phyloP scores from a whole-genome alignment of 2,888 invertebrate species.

The Biston betularia region DNA sequence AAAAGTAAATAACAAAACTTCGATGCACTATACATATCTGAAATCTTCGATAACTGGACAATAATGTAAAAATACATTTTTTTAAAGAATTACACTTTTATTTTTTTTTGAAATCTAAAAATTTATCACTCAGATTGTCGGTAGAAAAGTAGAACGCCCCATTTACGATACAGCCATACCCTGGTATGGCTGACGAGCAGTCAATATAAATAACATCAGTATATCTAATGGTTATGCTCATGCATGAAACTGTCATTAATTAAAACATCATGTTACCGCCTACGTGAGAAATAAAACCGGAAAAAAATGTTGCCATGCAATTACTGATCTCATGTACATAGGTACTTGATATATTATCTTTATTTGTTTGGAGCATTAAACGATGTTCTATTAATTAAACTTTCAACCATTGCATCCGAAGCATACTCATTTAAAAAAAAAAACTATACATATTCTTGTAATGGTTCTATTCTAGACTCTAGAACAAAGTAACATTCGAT shows the following conservation, averaged over 20 bases:
- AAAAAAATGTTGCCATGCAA: constrained; percentile 16
- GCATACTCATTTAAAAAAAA: neutral
- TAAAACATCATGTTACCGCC: constrained; percentile 22
- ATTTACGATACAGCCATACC: too few species aligned
- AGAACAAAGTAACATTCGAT: too few species aligned
- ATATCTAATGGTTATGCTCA: constrained; percentile 4
- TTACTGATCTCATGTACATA: constrained; percentile 7
- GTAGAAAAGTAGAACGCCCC: too few species aligned
- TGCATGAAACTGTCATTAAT: constrained; percentile 15
- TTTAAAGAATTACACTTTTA: too few species aligned
- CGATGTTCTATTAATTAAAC: constrained; percentile 1
- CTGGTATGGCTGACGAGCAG: neutral
- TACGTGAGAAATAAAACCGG: constrained; percentile 23
- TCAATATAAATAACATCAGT: constrained; percentile 4
- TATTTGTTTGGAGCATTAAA: constrained; percentile 1
- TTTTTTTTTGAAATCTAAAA: too few species aligned
- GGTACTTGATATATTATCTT: constrained; percentile 6
- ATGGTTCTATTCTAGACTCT: too few species aligned
- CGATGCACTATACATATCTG: too few species aligned
- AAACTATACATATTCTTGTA: too few species aligned
- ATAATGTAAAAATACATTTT: too few species aligned
- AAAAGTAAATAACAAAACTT: too few species aligned
- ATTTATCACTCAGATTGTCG: too few species aligned
- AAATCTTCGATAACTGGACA: too few species aligned
- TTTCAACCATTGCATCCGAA: neutral